Base-by-base conservation (phyloP, 1,140 invertebrate species). In the Bombus haemorrhoidalis region DNA sequence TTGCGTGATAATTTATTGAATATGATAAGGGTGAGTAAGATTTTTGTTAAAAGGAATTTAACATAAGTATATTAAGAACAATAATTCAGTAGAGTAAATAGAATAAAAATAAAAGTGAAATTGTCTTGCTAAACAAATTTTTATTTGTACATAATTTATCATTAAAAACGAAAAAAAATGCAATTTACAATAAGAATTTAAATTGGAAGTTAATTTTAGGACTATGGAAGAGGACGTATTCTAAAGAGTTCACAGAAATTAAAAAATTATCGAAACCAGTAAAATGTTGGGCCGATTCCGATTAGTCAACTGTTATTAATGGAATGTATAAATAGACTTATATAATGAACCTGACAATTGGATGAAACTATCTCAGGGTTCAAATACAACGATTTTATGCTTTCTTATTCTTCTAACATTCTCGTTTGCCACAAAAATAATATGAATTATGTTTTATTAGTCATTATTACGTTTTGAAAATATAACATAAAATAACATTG, bases 301-400 rank as follows among this genome's bases (percentile, higher is more conserved):
- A 53, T 53, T 53, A 53, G 18, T 53, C 18, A 53, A 53, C 47
- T 53, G 47, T 53, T 53, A 53, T 22, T 53, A 22, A 22, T 68
- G 69, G 39, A 75, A 59, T 41, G 75, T 81, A 74, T 75, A 81
- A 85, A 85, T 85, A 85, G 71, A 57, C n/a, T 43, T 28, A 81
- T n/a, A 39, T 53, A 25, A 34, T 39, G 34, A 57, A 43, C 4
- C 25, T 43, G 75, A 8, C 71, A 69, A 81, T 53, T 53, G 47
- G 1, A 53, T 85, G 71, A 41, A 81, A 85, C 80, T 85, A 57
- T 43, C 68, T 80, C 69, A 73, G 57, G 37, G 69, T 68, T 57
- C 25, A 43, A 22, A 8, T 66, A 53, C 22, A 59, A 39, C 28
- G 34, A 71, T 68, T 57, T 43, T 57, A 53, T 43, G 37, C 13